Evolutionary conservation across 2,888 invertebrate species (phyloP).

Genomic region (Arenicola marina): DNA sequence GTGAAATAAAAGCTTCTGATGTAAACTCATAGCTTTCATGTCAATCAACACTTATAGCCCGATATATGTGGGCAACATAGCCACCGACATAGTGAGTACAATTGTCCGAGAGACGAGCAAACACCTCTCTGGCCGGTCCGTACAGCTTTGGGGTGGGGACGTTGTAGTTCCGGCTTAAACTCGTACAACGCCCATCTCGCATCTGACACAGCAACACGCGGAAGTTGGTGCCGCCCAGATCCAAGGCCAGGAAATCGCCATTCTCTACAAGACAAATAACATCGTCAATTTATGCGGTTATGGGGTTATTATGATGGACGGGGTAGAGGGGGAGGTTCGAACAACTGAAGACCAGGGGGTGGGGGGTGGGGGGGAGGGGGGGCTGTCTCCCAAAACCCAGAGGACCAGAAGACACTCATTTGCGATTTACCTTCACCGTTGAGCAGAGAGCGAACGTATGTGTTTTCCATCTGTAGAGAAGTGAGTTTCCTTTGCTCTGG

Average conservation of each 20-base stretch:
- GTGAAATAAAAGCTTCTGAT: too few relatives aligned
- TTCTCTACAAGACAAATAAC: constrained; percentile 66
- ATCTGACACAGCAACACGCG: constrained; percentile 73
- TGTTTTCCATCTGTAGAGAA: constrained; percentile 55
- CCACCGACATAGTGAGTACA: too few relatives aligned
- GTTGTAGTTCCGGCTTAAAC: constrained; percentile 44
- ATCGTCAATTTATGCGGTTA: too few relatives aligned
- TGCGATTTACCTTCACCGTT: constrained; percentile 51
- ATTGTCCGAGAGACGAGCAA: constrained; percentile 1
- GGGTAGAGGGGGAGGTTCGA: too few relatives aligned
- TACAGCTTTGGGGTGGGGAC: constrained; percentile 42
- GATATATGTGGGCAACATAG: too few relatives aligned
- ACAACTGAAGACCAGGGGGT: too few relatives aligned
- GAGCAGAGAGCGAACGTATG: constrained; percentile 50
- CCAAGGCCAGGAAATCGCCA: constrained; percentile 76
- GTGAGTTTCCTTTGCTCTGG: constrained; percentile 40
- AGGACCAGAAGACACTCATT: background rate
- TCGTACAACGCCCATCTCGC: constrained; percentile 43
- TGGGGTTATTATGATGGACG: too few relatives aligned
- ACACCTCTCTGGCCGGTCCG: constrained; percentile 28
- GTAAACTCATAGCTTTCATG: too few relatives aligned
- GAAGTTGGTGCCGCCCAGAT: constrained; percentile 83
- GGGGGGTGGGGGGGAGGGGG: too few relatives aligned
- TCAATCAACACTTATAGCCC: too few relatives aligned
- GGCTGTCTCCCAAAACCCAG: too few relatives aligned